A percentile compares a stretch with the other conserved stretches of the same genome.
phyloP scores from a whole-genome alignment of 1,140 invertebrate genomes.

The Drosophila nikananu region DNA sequence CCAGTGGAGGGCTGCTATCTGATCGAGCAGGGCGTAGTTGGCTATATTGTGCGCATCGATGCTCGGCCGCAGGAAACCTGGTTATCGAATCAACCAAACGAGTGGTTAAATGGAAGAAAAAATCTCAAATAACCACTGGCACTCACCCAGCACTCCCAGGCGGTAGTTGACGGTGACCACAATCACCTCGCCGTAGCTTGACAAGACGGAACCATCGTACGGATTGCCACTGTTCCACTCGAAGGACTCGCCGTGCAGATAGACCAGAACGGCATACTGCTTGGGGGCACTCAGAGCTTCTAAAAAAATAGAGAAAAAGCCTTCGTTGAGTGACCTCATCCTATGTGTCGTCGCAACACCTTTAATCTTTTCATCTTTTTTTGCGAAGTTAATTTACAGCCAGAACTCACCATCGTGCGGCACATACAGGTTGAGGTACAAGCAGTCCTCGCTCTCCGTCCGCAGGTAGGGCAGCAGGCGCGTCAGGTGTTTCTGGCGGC shows the following conservation, averaged over 20 bases:
- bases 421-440: slow-evolving; percentile 97
- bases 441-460: slow-evolving; percentile 95
- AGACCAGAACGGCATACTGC: slow-evolving; percentile 92
- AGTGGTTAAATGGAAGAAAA: neutral
- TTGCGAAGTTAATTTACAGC: neutral
- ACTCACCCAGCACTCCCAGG: slow-evolving; percentile 94
- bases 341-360: neutral
- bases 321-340: neutral
- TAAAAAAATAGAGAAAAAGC: neutral
- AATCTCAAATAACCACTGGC: neutral
- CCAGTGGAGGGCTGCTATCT: slow-evolving; percentile 95
- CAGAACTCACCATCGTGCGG: slow-evolving; percentile 89
- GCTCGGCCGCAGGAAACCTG: slow-evolving; percentile 93
- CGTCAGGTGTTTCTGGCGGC: slow-evolving; percentile 89
- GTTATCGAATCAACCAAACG: neutral
- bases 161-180: slow-evolving; percentile 97
- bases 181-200: slow-evolving; percentile 95
- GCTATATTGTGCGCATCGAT: slow-evolving; percentile 89
- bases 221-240: slow-evolving; percentile 97
- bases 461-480: slow-evolving; percentile 90
- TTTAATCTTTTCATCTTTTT: neutral
- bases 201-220: slow-evolving; percentile 95
- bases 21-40: slow-evolving; percentile 96
- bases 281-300: slow-evolving; percentile 21
- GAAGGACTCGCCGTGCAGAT: slow-evolving; percentile 96